phyloP scores from a whole-genome alignment of 2,797 vertebrate genomes.

The Paedocypris micromegethes region DNA sequence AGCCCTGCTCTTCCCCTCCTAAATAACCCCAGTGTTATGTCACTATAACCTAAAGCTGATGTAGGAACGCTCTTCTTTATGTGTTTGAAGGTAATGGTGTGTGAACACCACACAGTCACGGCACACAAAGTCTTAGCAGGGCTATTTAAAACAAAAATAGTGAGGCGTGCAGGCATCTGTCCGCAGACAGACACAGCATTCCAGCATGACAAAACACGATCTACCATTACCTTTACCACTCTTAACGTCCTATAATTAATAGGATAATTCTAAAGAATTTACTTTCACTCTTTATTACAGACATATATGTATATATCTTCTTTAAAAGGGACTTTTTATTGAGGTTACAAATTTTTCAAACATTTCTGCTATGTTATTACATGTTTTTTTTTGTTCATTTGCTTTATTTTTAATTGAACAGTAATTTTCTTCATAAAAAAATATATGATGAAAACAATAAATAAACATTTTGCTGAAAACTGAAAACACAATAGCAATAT shows the following conservation, averaged over 20 bases:
- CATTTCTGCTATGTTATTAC: too few species aligned
- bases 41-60: constrained; percentile 6
- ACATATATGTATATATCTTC: too few species aligned
- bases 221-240: neutral
- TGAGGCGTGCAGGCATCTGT: constrained; percentile 24
- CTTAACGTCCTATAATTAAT: neutral
- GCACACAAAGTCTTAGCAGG: constrained; percentile 27
- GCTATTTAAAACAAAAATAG: constrained; percentile 37
- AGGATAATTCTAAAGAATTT: too few species aligned
- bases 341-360: too few species aligned
- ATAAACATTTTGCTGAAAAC: too few species aligned
- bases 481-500: too few species aligned
- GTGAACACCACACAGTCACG: constrained; percentile 36
- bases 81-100: constrained; percentile 37
- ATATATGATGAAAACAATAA: too few species aligned
- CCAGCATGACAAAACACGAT: neutral
- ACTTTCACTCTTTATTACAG: too few species aligned
- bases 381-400: too few species aligned
- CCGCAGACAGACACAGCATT: neutral
- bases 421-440: too few species aligned
- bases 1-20: constrained; percentile 3
- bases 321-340: too few species aligned
- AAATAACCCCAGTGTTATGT: neutral
- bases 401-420: too few species aligned
- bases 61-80: constrained; percentile 25